phyloP scores from a whole-genome alignment of 2,113 vertebrate species.

The Chauna torquata region DNA sequence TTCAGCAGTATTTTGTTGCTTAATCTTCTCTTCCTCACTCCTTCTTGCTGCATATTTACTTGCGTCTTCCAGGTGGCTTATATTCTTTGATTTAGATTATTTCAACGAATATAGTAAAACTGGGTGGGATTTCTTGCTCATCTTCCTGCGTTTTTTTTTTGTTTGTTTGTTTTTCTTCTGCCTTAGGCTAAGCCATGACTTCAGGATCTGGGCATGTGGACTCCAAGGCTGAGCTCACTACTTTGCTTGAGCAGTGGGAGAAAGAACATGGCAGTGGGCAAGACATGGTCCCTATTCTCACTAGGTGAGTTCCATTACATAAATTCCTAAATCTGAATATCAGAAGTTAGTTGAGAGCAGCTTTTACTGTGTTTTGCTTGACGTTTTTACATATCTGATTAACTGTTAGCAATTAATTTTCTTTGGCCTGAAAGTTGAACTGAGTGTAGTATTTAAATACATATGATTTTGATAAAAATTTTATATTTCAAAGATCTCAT shows the following conservation, averaged over 20 bases:
- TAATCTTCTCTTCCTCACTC: background rate
- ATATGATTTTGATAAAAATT: background rate
- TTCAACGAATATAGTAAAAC: background rate
- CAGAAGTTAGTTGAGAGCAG: background rate
- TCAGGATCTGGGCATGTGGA: constrained; percentile 86
- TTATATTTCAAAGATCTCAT: background rate
- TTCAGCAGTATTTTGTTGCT: background rate
- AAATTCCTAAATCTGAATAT: background rate
- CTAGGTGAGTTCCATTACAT: constrained; percentile 82
- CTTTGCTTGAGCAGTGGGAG: constrained; percentile 97
- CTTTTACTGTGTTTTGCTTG: background rate
- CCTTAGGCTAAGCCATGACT: constrained; percentile 86
- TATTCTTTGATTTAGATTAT: background rate
- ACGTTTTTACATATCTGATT: background rate
- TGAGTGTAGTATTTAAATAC: background rate
- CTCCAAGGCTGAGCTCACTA: constrained; percentile 96
- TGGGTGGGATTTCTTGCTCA: background rate
- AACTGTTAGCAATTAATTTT: background rate
- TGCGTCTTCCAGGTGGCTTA: background rate
- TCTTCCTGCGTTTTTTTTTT: background rate
- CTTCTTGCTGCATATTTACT: background rate
- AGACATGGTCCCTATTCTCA: constrained; percentile 92
- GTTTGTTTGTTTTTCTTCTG: background rate
- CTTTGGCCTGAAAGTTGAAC: background rate
- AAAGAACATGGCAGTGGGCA: constrained; percentile 91